Conservation (phyloP, 2,797 vertebrate genomes). For the Botia kubotai region DNA sequence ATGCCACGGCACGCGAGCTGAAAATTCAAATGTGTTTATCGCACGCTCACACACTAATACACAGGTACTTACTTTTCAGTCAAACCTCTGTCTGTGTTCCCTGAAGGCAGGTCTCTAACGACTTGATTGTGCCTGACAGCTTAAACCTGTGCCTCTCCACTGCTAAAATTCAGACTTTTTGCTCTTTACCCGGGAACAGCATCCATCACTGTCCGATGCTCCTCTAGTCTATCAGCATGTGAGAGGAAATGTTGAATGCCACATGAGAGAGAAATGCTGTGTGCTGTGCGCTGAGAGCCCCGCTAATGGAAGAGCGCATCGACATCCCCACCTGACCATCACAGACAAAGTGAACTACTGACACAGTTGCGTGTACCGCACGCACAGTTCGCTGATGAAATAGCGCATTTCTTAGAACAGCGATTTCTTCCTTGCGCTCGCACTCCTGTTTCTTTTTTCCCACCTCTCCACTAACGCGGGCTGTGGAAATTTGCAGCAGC, state of each 20-base stretch:
- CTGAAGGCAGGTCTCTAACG: slow-evolving; percentile 35
- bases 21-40: slow-evolving; percentile 41
- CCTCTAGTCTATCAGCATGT: slow-evolving; percentile 42
- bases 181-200: slow-evolving; percentile 46
- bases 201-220: slow-evolving; percentile 54
- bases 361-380: slow-evolving; percentile 51
- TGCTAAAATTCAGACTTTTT: slow-evolving; percentile 49
- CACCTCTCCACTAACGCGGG: slow-evolving; percentile 37
- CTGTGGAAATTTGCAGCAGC: slow-evolving; percentile 54
- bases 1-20: slow-evolving; percentile 36
- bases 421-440: not conserved
- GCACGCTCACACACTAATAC: slow-evolving; percentile 34
- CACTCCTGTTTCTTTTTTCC: slow-evolving; percentile 20
- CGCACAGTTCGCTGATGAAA: slow-evolving; percentile 25
- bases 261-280: slow-evolving; percentile 36
- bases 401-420: slow-evolving; percentile 9
- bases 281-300: slow-evolving; percentile 35
- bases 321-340: slow-evolving; percentile 53
- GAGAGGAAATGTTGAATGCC: slow-evolving; percentile 26
- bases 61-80: slow-evolving; percentile 45
- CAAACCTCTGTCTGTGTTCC: slow-evolving; percentile 39
- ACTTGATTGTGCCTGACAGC: slow-evolving; percentile 16
- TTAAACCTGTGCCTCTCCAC: slow-evolving; percentile 34
- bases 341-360: slow-evolving; percentile 55
- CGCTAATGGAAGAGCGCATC: slow-evolving; percentile 36